These are phyloP conservation scores for Elaphurus davidianus DNA, from an alignment of 2,113 vertebrate species.

Conservation along the genomic window DNA sequence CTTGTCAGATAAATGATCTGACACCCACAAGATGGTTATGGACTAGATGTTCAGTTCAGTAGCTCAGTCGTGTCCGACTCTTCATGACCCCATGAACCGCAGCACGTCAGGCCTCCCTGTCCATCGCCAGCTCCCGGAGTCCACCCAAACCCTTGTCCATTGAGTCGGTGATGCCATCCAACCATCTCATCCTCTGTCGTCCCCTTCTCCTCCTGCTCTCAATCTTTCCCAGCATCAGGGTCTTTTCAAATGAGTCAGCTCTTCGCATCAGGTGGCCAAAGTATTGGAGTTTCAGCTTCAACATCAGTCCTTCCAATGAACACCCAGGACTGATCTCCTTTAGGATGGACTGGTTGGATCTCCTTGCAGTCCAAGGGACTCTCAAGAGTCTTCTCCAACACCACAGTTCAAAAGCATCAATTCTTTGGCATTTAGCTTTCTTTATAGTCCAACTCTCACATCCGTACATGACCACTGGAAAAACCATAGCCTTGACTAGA, in stretches of 20 bases:
- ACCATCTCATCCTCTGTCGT: not conserved
- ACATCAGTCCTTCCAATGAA: not conserved
- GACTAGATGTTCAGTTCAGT: not conserved
- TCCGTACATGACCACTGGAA: not conserved
- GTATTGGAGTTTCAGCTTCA: not conserved
- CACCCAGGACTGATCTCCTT: not conserved
- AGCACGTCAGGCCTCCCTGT: not conserved
- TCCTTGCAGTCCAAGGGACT: not conserved
- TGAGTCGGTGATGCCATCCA: not conserved
- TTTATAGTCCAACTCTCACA: not conserved
- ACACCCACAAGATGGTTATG: not conserved
- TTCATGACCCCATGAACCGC: not conserved
- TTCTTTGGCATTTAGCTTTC: not conserved
- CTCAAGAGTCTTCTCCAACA: not conserved
- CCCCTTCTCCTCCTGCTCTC: not conserved
- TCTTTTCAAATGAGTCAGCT: not conserved
- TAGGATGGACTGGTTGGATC: not conserved
- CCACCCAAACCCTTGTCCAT: not conserved
- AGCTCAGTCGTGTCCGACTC: not conserved
- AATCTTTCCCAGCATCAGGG: not conserved
- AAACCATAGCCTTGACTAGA: not conserved
- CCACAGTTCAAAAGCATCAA: not conserved
- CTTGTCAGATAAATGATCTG: not conserved
- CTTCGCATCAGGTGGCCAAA: not conserved
- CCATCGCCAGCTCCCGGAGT: not conserved